Conservation (phyloP, 2,797 vertebrate species). For the Urophycis tenuis region DNA sequence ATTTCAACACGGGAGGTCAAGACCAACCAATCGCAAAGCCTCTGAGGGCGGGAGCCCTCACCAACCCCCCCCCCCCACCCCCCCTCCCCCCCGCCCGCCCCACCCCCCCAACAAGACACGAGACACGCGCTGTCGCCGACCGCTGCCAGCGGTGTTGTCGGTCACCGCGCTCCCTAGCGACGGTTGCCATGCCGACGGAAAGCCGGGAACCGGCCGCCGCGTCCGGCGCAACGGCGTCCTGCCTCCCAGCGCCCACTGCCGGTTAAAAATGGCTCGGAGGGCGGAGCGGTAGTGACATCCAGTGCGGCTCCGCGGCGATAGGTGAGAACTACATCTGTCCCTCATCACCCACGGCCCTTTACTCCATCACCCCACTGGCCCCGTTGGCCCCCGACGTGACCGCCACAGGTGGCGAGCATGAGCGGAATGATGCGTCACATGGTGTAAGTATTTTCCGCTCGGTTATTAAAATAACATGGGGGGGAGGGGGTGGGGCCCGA, state of each 20-base stretch:
- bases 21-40: background rate
- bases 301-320: background rate
- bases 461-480: slow-evolving; percentile 41
- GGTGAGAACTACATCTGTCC: slow-evolving; percentile 5
- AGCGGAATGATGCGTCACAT: slow-evolving; percentile 26
- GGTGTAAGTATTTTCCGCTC: slow-evolving; percentile 58
- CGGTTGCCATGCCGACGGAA: slow-evolving; percentile 22
- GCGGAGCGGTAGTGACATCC: slow-evolving; percentile 18
- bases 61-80: no score
- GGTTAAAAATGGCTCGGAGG: slow-evolving; percentile 20
- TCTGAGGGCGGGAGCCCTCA: background rate
- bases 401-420: slow-evolving; percentile 10
- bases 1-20: background rate
- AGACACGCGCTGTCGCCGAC: slow-evolving; percentile 30
- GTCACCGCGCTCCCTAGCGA: slow-evolving; percentile 26
- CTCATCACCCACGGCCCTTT: slow-evolving; percentile 46
- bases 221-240: slow-evolving; percentile 1
- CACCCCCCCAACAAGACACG: slow-evolving; percentile 23
- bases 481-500: slow-evolving; percentile 21
- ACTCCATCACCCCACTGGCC: slow-evolving; percentile 44
- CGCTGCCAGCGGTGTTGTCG: background rate
- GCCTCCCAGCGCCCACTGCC: slow-evolving; percentile 19
- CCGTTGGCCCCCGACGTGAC: slow-evolving; percentile 47
- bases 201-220: slow-evolving; percentile 37
- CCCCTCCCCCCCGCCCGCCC: no score